A percentile compares a stretch with the other conserved stretches of the same genome.
These are phyloP conservation scores for Diploscapter pachys DNA, from an alignment of 1,140 invertebrate genomes.

Conservation along the genomic window DNA sequence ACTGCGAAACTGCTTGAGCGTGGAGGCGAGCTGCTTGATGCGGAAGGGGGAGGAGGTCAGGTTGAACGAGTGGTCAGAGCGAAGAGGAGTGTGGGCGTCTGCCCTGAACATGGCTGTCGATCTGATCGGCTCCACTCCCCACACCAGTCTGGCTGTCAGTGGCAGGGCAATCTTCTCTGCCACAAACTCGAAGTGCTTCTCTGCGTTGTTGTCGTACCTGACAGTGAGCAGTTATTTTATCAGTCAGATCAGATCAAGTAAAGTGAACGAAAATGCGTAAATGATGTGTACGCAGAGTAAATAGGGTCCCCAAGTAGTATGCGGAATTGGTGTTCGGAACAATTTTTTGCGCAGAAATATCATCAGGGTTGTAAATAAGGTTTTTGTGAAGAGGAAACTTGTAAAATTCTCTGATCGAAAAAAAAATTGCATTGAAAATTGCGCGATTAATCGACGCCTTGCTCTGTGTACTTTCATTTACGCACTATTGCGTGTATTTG, in stretches of 20 bases:
- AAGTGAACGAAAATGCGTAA: no score
- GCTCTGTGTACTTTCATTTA: no score
- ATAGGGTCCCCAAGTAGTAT: no score
- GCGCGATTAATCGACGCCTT: no score
- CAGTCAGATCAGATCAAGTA: background rate
- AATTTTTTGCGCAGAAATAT: no score
- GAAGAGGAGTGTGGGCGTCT: slow-evolving; percentile 15
- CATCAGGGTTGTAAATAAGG: no score
- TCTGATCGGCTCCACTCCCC: slow-evolving; percentile 23
- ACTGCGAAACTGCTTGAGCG: slow-evolving; percentile 37
- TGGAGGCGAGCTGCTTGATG: slow-evolving; percentile 41
- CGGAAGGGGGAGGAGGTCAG: slow-evolving; percentile 28
- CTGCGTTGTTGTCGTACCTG: slow-evolving; percentile 56
- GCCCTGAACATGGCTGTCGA: slow-evolving; percentile 20
- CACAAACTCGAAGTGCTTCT: slow-evolving; percentile 50
- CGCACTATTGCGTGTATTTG: no score
- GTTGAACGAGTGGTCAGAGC: background rate
- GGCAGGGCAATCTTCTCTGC: slow-evolving; percentile 36
- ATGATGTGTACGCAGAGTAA: no score
- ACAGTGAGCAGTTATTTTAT: background rate
- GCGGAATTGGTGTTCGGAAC: no score
- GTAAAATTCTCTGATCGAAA: background rate
- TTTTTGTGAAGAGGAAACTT: no score
- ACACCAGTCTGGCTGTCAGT: slow-evolving; percentile 19
- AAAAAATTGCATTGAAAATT: background rate